Percentiles rank a stretch among this genome's conserved stretches.
Conservation (phyloP, 2,113 vertebrate genomes). For the Datnioides undecimradiatus region DNA sequence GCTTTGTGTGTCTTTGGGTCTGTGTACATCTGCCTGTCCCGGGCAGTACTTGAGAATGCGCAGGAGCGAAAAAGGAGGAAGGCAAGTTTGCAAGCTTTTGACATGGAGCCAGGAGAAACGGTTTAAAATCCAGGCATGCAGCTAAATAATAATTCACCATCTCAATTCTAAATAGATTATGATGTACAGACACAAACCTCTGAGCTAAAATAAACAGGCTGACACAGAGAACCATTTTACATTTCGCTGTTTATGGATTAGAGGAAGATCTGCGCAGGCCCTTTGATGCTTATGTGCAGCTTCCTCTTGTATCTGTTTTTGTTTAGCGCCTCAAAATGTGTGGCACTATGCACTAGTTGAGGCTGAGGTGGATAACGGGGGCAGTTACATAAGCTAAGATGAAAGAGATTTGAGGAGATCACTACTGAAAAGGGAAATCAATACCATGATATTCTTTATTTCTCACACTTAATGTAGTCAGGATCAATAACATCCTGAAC, state of each 20-base stretch:
- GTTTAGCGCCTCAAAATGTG: slow-evolving; percentile 51
- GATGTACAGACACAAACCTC: slow-evolving; percentile 66
- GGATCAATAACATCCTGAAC: slow-evolving; percentile 64
- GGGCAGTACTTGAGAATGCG: slow-evolving; percentile 28
- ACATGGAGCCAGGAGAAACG: slow-evolving; percentile 41
- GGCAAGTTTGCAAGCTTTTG: slow-evolving; percentile 61
- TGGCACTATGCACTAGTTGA: slow-evolving; percentile 42
- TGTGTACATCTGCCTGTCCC: slow-evolving; percentile 47
- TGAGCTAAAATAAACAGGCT: slow-evolving; percentile 65
- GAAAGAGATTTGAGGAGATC: slow-evolving; percentile 61
- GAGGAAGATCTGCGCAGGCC: slow-evolving; percentile 50
- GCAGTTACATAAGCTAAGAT: slow-evolving; percentile 78
- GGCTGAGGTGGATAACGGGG: slow-evolving; percentile 68
- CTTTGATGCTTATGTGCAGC: slow-evolving; percentile 58
- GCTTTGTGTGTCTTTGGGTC: slow-evolving; percentile 48
- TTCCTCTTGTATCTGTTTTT: slow-evolving; percentile 53
- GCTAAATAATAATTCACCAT: slow-evolving; percentile 60
- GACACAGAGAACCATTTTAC: slow-evolving; percentile 59
- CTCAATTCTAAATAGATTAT: slow-evolving; percentile 69
- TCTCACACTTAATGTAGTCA: slow-evolving; percentile 43
- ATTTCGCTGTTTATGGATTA: slow-evolving; percentile 70
- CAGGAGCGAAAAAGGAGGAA: slow-evolving; percentile 41
- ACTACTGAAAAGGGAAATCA: slow-evolving; percentile 61
- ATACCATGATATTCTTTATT: slow-evolving; percentile 58
- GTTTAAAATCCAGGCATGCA: slow-evolving; percentile 49